A percentile compares a stretch with the other conserved stretches of the same genome.
These are phyloP conservation scores for Biston stratarius DNA, from an alignment of 2,888 invertebrate species.

Conservation along the genomic window DNA sequence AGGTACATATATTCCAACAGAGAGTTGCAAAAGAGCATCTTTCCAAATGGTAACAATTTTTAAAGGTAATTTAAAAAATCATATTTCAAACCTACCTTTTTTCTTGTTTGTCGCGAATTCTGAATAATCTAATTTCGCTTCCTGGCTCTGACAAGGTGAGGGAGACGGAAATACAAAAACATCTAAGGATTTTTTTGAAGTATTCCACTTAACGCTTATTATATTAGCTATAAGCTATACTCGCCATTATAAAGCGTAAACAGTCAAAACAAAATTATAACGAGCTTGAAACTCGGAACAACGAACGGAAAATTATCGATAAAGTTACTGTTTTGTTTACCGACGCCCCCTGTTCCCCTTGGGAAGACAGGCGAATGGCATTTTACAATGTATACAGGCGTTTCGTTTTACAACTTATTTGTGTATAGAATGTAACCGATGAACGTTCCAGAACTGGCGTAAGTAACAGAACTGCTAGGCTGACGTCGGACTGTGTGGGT, in stretches of 20 bases:
- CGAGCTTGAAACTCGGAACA: conserved; percentile 46
- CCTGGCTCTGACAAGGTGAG: no score
- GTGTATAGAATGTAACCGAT: not conserved
- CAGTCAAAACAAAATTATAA: conserved; percentile 37
- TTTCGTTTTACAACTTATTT: conserved; percentile 31
- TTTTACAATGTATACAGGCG: conserved; percentile 43
- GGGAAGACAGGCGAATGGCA: conserved; percentile 48
- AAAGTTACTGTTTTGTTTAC: conserved; percentile 72
- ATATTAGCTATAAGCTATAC: conserved; percentile 12
- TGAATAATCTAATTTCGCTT: no score
- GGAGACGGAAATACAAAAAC: not conserved
- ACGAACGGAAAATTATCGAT: conserved; percentile 62
- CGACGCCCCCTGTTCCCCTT: conserved; percentile 49
- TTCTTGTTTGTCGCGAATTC: no score
- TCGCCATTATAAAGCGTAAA: conserved; percentile 25
- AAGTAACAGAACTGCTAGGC: no score
- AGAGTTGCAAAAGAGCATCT: no score
- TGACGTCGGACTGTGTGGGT: no score
- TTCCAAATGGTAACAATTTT: no score
- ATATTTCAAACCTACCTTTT: no score
- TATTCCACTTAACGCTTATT: not conserved
- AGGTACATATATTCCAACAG: no score
- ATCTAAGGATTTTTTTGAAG: not conserved
- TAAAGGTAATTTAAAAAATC: not conserved
- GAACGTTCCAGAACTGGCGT: no score